Evolutionary conservation across 92 coral and sea anemone genomes (phyloP), one percentile per base, ranked within the genome.

Genomic region (Pocillopora meandrina): DNA sequence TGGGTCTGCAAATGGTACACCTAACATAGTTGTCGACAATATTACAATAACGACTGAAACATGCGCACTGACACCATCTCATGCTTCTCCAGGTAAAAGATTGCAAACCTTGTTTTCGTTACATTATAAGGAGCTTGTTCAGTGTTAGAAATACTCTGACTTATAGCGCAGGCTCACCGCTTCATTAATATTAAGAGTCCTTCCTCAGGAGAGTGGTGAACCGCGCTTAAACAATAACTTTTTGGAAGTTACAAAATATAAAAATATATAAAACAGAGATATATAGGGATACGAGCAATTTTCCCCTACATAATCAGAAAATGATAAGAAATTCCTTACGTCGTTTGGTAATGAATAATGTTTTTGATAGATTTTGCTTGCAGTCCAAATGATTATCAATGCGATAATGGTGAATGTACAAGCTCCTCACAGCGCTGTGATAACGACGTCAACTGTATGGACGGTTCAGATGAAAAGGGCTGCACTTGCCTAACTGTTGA

Each of bases 401-500:
- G 93, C 70, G 35, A 19, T 56, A 90, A 82, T 68, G 88, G 93
- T 59, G 80, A 75, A 35, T 90, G 93, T 71, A 87, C 81, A 9
- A 90, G 87, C 57, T 69, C 59, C 36, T 65, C 81, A 7, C 82
- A 23, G n/a, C 89, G 87, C 16, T 90, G 93, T 75, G 91, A 90
- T 71, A 69, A 87, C 14, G 89, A 87, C n/a, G 14, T 56, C 23
- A 79, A 90, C 79, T 90, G 93, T 56, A 20, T 84, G 20, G 93
- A 87, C 65, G 91, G 84, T 10, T 78, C 89, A 67, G 93, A 90
- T 33, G 93, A 90, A 68, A 57, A 42, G 16, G 85, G 79, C 11
- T 92, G 95, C 58, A 81, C 84, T 26, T 92, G 95, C 74, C 60
- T 90, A 58, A 84, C 73, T 19, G 79, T 36, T 0, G 93, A 92